Conservation (phyloP, 2,113 vertebrate genomes). For the Gulo gulo region DNA sequence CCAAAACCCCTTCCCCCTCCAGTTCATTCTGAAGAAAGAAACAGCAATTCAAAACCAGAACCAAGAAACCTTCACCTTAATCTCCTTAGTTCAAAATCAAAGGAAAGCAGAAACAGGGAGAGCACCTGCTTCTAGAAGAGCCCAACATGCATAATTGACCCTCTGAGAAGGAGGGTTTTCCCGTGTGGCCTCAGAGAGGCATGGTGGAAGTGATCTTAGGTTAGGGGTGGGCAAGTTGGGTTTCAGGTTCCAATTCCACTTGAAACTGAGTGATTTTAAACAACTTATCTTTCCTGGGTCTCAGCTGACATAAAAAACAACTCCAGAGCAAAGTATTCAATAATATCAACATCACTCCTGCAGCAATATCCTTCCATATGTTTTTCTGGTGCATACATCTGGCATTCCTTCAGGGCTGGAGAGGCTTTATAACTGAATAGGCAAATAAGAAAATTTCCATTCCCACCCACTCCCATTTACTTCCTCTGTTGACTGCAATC, state of each 20-base stretch:
- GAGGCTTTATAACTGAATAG: background rate
- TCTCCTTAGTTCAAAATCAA: background rate
- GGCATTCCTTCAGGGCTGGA: background rate
- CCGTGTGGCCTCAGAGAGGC: background rate
- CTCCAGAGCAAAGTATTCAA: background rate
- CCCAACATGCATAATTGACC: background rate
- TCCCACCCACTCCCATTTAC: background rate
- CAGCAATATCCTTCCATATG: background rate
- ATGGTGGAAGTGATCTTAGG: background rate
- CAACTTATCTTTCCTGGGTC: background rate
- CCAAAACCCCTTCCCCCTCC: too few relatives aligned
- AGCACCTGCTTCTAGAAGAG: background rate
- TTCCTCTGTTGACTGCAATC: background rate
- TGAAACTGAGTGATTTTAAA: background rate
- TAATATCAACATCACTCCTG: background rate
- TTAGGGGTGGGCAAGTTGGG: background rate
- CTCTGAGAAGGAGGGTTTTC: background rate
- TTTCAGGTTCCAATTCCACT: background rate
- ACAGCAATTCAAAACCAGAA: background rate
- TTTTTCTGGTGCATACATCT: background rate
- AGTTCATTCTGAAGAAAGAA: background rate
- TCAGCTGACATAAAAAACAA: background rate
- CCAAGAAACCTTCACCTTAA: background rate
- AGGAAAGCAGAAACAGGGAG: background rate
- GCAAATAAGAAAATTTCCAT: background rate